phyloP scores from a whole-genome alignment of 2,797 vertebrate genomes.

The Oophaga sylvatica region DNA sequence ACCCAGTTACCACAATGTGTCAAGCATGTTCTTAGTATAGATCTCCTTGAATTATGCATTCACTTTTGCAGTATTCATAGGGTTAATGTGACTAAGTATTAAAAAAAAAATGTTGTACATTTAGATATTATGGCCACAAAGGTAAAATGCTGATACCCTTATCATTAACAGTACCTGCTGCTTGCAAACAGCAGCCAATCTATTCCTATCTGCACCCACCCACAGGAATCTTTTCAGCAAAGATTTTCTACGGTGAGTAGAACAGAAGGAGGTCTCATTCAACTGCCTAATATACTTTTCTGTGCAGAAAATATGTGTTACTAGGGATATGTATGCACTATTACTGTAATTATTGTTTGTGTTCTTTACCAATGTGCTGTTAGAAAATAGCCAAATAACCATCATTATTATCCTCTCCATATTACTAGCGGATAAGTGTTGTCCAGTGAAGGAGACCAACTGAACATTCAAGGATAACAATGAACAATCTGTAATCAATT shows the following conservation, averaged over 20 bases:
- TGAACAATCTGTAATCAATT: neutral
- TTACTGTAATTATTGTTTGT: slow-evolving; percentile 38
- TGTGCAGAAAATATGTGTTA: slow-evolving; percentile 23
- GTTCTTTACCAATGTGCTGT: slow-evolving; percentile 18
- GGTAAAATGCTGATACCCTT: slow-evolving; percentile 51
- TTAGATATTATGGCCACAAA: slow-evolving; percentile 42
- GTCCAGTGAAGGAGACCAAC: neutral
- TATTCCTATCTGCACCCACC: slow-evolving; percentile 50
- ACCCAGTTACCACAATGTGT: neutral
- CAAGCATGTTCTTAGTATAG: neutral
- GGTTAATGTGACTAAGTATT: slow-evolving; percentile 36
- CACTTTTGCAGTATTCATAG: neutral
- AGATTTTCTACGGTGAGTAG: slow-evolving; percentile 51
- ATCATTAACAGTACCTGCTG: slow-evolving; percentile 58
- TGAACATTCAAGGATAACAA: neutral
- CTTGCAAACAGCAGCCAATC: slow-evolving; percentile 52
- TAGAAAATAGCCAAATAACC: slow-evolving; percentile 17
- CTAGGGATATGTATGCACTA: slow-evolving; percentile 31
- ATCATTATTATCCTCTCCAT: slow-evolving; percentile 10
- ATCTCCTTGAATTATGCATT: slow-evolving; percentile 3
- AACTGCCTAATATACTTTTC: slow-evolving; percentile 38
- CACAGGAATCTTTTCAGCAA: slow-evolving; percentile 55
- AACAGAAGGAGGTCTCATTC: slow-evolving; percentile 54
- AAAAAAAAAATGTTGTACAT: slow-evolving; percentile 38
- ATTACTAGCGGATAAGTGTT: neutral